These are phyloP conservation scores for Drosophila lacteicornis DNA, from an alignment of 1,140 invertebrate genomes.

Conservation along the genomic window DNA sequence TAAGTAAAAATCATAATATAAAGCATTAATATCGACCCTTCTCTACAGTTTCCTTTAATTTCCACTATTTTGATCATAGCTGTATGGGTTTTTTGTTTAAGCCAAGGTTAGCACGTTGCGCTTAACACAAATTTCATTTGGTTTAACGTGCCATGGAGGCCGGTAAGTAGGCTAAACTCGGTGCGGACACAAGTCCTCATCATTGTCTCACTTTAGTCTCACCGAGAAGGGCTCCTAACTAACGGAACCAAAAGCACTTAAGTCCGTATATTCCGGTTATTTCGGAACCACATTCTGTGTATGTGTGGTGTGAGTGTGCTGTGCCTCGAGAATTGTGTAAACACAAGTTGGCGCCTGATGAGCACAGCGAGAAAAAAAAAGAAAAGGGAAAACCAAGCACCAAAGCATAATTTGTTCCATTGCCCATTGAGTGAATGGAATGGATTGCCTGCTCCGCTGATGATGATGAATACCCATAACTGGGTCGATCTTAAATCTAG, in stretches of 20 bases:
- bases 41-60: neutral
- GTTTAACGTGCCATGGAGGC: slow-evolving; percentile 21
- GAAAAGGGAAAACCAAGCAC: slow-evolving; percentile 12
- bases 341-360: slow-evolving; percentile 50
- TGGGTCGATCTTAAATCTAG: slow-evolving; percentile 41
- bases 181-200: slow-evolving; percentile 45
- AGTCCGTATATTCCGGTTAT: slow-evolving; percentile 38
- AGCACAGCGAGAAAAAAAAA: slow-evolving; percentile 19
- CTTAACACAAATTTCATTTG: slow-evolving; percentile 70
- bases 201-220: slow-evolving; percentile 29
- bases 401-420: slow-evolving; percentile 30
- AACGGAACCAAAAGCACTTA: slow-evolving; percentile 35
- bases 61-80: neutral
- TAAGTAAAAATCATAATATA: no score
- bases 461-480: slow-evolving; percentile 45
- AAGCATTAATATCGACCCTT: neutral
- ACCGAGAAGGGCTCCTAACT: slow-evolving; percentile 42
- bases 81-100: neutral
- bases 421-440: slow-evolving; percentile 22
- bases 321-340: slow-evolving; percentile 43
- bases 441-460: slow-evolving; percentile 16
- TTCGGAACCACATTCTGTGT: slow-evolving; percentile 29
- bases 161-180: slow-evolving; percentile 51
- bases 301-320: neutral
- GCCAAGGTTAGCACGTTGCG: slow-evolving; percentile 44